phyloP scores from a whole-genome alignment of 1,140 invertebrate genomes.

The Vollenhovia emeryi region DNA sequence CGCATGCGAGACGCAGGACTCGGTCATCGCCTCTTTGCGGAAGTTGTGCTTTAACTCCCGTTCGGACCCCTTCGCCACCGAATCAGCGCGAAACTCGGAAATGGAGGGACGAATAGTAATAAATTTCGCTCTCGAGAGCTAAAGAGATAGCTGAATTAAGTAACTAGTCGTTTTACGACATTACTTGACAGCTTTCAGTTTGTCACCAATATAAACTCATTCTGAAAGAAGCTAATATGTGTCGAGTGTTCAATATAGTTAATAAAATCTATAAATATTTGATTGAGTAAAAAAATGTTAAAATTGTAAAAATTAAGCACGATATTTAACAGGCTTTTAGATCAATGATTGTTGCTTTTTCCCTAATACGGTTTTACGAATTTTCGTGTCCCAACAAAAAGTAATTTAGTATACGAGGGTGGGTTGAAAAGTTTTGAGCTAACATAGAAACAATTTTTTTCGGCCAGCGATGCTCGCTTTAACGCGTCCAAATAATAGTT shows the following conservation, averaged over 20 bases:
- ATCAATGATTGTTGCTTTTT: background rate
- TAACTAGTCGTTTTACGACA: background rate
- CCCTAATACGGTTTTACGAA: background rate
- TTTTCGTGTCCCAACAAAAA: background rate
- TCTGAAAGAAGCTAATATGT: background rate
- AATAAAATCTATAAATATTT: background rate
- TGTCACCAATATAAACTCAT: background rate
- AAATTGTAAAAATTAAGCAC: background rate
- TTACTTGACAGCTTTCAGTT: background rate
- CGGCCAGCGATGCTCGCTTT: no score
- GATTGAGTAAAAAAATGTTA: background rate
- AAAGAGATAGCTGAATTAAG: background rate
- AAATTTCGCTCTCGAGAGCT: background rate
- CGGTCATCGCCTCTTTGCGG: background rate
- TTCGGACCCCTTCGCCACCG: background rate
- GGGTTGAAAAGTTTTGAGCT: no score
- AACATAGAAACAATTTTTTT: no score
- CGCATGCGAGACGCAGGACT: background rate
- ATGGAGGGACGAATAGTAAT: background rate
- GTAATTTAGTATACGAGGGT: no score
- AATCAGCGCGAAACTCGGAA: background rate
- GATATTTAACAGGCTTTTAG: no score
- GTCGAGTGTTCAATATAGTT: background rate
- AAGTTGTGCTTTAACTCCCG: slow-evolving; percentile 29
- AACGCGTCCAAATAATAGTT: no score